Evolutionary conservation across 2,113 vertebrate genomes (phyloP).

Genomic region (Heloderma charlesbogerti): DNA sequence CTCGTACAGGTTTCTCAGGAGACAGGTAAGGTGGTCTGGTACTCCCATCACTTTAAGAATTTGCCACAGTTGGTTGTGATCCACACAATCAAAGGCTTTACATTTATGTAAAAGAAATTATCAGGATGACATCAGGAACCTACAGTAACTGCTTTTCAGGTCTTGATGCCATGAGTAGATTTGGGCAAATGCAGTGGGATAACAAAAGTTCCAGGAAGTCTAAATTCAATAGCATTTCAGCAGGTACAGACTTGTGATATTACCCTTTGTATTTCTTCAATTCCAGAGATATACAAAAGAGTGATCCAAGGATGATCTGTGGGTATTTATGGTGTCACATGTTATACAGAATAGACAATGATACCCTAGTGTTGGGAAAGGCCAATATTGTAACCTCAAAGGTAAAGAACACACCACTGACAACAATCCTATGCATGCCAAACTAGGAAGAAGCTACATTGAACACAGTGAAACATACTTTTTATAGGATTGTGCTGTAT

Average conservation of each 20-base stretch:
- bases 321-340: background rate
- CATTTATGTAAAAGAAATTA: background rate
- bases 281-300: background rate
- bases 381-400: background rate
- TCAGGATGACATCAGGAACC: background rate
- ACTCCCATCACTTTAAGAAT: too few species aligned
- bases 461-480: background rate
- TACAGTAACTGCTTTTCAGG: background rate
- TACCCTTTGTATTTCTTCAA: background rate
- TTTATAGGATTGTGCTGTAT: background rate
- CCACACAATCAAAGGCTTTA: too few species aligned
- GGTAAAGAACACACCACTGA: background rate
- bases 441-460: background rate
- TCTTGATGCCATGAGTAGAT: background rate
- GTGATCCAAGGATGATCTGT: background rate
- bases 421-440: background rate
- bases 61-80: too few species aligned
- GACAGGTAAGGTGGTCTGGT: too few species aligned
- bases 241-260: background rate
- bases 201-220: background rate
- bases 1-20: too few species aligned
- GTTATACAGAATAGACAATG: background rate
- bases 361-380: background rate
- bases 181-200: slow-evolving; percentile 5
- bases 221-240: background rate